Conservation (phyloP, 2,888 invertebrate genomes). For the Nomada lathburiana region DNA sequence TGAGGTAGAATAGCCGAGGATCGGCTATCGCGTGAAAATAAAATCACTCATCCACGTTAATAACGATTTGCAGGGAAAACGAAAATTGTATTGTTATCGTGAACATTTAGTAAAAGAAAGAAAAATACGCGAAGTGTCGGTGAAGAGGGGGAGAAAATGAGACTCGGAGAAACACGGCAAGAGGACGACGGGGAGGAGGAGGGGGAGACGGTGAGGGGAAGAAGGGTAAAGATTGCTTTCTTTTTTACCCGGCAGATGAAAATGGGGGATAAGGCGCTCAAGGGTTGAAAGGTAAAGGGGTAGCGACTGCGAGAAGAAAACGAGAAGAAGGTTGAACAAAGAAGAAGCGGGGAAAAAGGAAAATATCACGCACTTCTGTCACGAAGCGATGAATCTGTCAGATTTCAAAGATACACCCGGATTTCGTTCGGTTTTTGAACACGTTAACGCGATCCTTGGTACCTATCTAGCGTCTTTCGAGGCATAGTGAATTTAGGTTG, state of each 20-base stretch:
- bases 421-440: slow-evolving; percentile 2
- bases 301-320: slow-evolving; percentile 7
- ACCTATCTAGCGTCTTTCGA: slow-evolving; percentile 47
- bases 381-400: slow-evolving; percentile 48
- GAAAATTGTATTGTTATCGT: slow-evolving; percentile 48
- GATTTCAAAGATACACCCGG: slow-evolving; percentile 20
- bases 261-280: slow-evolving; percentile 41
- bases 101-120: slow-evolving; percentile 59
- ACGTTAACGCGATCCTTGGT: slow-evolving; percentile 39
- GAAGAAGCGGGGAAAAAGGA: slow-evolving; percentile 15
- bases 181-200: slow-evolving; percentile 8
- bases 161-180: slow-evolving; percentile 13
- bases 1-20: slow-evolving; percentile 60
- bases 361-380: slow-evolving; percentile 53
- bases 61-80: slow-evolving; percentile 30
- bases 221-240: slow-evolving; percentile 24
- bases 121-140: slow-evolving; percentile 44
- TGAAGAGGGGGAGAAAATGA: slow-evolving; percentile 40
- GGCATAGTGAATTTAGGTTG: slow-evolving; percentile 49
- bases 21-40: slow-evolving; percentile 44
- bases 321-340: not conserved
- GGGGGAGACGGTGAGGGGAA: not conserved
- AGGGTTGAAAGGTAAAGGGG: slow-evolving; percentile 45
- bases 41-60: slow-evolving; percentile 52
- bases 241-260: slow-evolving; percentile 45